These are phyloP conservation scores for Lamproptera curius DNA, from an alignment of 2,888 invertebrate genomes.

Conservation along the genomic window DNA sequence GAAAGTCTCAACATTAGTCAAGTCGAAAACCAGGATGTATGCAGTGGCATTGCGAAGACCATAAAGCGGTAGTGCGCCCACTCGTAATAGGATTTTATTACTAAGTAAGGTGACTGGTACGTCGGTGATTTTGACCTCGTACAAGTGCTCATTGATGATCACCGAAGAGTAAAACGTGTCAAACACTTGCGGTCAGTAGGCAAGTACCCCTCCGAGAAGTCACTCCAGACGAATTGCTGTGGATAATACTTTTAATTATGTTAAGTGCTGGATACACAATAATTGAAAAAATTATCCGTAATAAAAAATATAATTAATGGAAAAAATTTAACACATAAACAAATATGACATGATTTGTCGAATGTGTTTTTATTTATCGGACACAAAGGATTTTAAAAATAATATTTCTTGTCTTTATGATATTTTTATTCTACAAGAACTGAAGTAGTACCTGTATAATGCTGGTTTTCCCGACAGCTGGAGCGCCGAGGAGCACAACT, in stretches of 20 bases:
- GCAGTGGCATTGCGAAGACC: constrained; percentile 92
- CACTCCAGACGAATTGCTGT: constrained; percentile 93
- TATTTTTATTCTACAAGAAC: too few relatives aligned
- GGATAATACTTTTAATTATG: too few relatives aligned
- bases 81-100: constrained; percentile 94
- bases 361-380: too few relatives aligned
- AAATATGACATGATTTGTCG: too few relatives aligned
- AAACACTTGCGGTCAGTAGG: constrained; percentile 86
- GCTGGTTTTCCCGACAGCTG: constrained; percentile 95
- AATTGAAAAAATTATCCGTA: too few relatives aligned
- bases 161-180: constrained; percentile 90
- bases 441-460: constrained; percentile 94
- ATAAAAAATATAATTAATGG: too few relatives aligned
- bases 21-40: constrained; percentile 95
- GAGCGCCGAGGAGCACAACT: constrained; percentile 92
- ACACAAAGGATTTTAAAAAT: too few relatives aligned
- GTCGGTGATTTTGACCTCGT: constrained; percentile 92
- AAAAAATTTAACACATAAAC: too few relatives aligned
- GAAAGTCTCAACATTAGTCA: constrained; percentile 94
- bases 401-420: too few relatives aligned
- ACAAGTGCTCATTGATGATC: constrained; percentile 90
- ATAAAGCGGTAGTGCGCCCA: constrained; percentile 92
- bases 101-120: constrained; percentile 91
- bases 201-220: constrained; percentile 87
- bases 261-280: too few relatives aligned